Evolutionary conservation across 2,888 invertebrate species (phyloP), one percentile per base, ranked within the genome.

Genomic region (Idaea biselata): DNA sequence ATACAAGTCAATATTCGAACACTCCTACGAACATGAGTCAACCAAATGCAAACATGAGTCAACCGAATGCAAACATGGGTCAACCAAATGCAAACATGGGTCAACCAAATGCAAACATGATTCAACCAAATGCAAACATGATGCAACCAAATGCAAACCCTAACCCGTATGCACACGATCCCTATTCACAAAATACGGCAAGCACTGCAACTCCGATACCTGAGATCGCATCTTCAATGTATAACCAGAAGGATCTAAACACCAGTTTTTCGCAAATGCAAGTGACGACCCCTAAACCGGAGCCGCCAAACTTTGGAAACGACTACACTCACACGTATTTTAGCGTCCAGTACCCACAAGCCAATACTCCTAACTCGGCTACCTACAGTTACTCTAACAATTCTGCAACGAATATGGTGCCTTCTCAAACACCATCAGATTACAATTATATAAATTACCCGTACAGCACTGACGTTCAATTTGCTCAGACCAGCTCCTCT

Each of bases 281-380:
- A 44, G 76, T 91, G 0, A 69, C 83, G 0, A 78, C 60, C 0
- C 77, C 81, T 0, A 88, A 87, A 68, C 64, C 80, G 0, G 86
- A 86, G 4, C 70, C 79, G 0, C 63, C 66, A 0, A 63, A 71
- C 31, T 83, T 77, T 60, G 77, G 74, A 0, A 69, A 75, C 0
- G 89, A 89, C 60, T 89, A 90, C 65, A 81, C 87, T 0, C 86
- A 91, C 60, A 89, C 87, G 0, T 90, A 81, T 68, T 89, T 89
- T 72, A 87, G 76, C 62, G 79, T 82, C 1, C 87, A 89, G 59
- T 89, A 90, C 66, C 89, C 88, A 0, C 83, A 86, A 62, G 75
- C 73, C 0, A 79, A 86, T 2, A 80, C 82, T 0, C 82, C 82
- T 0, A 84, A 84, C n/a, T 78, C 80, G 63, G 81, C 85, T 0